Evolutionary conservation across 2,888 invertebrate genomes (phyloP).

Genomic region (Smittia sp.): DNA sequence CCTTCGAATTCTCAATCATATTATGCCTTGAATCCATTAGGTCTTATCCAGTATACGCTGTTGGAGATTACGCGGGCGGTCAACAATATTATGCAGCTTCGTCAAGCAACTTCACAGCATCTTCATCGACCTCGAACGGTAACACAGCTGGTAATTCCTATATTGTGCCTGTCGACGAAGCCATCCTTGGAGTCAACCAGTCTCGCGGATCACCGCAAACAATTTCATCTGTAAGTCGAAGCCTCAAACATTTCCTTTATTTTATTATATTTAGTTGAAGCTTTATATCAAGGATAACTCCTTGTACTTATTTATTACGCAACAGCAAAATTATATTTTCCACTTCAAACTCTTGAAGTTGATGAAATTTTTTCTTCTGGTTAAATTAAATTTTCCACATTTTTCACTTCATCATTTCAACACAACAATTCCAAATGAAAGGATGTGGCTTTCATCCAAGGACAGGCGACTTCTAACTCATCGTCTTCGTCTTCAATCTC

Average conservation of each 20-base stretch:
- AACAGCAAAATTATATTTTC: too few relatives aligned
- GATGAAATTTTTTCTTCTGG: not conserved
- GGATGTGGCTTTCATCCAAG: conserved; percentile 54
- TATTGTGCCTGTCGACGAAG: conserved; percentile 69
- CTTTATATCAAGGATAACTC: not conserved
- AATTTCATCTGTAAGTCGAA: conserved; percentile 62
- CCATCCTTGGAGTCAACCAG: conserved; percentile 60
- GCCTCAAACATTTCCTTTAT: not conserved
- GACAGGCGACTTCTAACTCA: conserved; percentile 51
- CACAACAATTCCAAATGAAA: conserved; percentile 42
- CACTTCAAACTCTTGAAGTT: too few relatives aligned
- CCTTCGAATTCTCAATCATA: too few relatives aligned
- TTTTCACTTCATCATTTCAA: conserved; percentile 34
- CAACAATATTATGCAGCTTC: conserved; percentile 66
- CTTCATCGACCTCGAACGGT: conserved; percentile 52
- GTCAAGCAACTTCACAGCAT: conserved; percentile 59
- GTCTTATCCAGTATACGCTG: conserved; percentile 75
- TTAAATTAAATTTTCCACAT: conserved; percentile 19
- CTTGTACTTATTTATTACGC: not conserved
- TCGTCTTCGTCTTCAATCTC: conserved; percentile 58
- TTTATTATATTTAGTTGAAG: conserved; percentile 1
- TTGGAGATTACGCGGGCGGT: conserved; percentile 59
- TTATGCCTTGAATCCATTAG: too few relatives aligned
- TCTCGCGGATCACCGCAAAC: conserved; percentile 65
- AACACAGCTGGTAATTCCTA: conserved; percentile 56